Evolutionary conservation across 2,113 vertebrate genomes (phyloP), one percentile per base, ranked within the genome.

Genomic region (Mesocricetus auratus): DNA sequence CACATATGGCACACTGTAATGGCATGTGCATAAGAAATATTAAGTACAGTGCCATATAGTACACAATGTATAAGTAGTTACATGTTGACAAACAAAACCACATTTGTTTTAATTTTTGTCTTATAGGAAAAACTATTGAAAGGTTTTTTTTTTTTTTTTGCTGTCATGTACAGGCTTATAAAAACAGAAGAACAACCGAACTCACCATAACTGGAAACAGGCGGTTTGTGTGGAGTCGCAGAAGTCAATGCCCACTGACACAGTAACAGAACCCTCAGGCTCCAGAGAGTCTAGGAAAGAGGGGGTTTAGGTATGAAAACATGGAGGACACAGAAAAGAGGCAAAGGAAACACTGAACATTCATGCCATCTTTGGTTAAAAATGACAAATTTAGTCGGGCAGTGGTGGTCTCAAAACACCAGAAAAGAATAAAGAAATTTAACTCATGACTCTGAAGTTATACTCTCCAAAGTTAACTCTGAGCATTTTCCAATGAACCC

Each of bases 181-280:
- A 96, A 96, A 47, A 89, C 0, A 95, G 86, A 95, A 81, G 42
- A 81, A 94, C 73, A 97, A 85, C 0, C 58, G 60, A 97, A 98
- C 99, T 99, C 98, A 99, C 99, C 99, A 99, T 97, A 99, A 98
- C 98, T 99, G 99, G 98, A 99, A 99, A 98, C 98, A 99, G 97
- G 99, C 99, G 69, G 98, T 99, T 97, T 99, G 99, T 95, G 99
- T 99, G 87, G 99, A 99, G 98, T 99, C 99, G 97, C 99, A 99
- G 98, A 99, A 99, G 99, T 99, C 99, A 86, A 99, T 99, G 95
- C 99, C 99, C 98, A 99, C 92, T 96, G 99, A 98, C 96, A 99
- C 99, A 0, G 99, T 99, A 97, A 99, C 96, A 31, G 99, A 99
- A 97, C 98, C 98, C 96, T 98, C 99, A 93, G 99, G 99, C 97